Conservation (phyloP, 2,113 vertebrate genomes). For the Rhizomys pruinosus region DNA sequence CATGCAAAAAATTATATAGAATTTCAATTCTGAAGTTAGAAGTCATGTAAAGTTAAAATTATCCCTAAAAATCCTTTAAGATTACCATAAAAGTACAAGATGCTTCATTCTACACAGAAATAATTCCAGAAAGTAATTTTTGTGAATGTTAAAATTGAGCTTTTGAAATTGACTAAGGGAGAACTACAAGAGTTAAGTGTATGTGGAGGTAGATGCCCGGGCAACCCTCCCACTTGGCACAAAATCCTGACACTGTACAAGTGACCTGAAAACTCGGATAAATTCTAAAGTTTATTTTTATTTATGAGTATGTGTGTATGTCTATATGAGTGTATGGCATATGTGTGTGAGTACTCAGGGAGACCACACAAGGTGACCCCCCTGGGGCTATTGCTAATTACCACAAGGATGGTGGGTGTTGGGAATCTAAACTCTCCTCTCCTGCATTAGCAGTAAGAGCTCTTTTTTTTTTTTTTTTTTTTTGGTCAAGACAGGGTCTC, state of each 20-base stretch:
- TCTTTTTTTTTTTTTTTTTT: no score
- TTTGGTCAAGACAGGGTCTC: no score
- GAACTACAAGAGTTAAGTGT: neutral
- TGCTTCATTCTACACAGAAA: neutral
- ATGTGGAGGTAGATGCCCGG: neutral
- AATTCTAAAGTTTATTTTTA: neutral
- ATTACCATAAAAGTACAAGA: neutral
- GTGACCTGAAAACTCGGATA: neutral
- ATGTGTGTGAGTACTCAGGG: no score
- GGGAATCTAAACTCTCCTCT: no score
- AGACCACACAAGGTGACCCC: no score
- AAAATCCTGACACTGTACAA: neutral
- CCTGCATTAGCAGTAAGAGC: no score
- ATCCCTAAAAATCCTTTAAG: neutral
- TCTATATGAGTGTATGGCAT: no score
- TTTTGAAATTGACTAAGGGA: neutral
- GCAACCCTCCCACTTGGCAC: neutral
- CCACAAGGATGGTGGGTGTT: no score
- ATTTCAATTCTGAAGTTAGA: slow-evolving; percentile 56
- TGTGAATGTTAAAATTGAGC: neutral
- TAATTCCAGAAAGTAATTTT: neutral
- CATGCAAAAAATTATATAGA: neutral
- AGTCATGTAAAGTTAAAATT: neutral
- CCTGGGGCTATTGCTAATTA: no score
- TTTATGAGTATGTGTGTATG: no score